phyloP scores from a whole-genome alignment of 53 echinoderm and acorn worm species.

The Crossaster papposus region DNA sequence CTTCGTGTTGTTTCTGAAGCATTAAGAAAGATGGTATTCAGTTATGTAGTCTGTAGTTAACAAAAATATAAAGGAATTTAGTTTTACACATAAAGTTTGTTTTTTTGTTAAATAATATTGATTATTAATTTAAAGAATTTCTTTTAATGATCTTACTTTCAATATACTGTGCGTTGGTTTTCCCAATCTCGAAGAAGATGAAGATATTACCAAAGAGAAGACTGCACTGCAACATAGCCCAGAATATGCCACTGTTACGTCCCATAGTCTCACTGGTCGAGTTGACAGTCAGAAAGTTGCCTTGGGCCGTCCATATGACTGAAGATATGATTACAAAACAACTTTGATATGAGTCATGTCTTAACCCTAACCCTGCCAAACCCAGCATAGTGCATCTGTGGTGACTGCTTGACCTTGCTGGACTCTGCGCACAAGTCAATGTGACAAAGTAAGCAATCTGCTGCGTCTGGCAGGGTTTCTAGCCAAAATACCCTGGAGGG shows the following conservation, averaged over 20 bases:
- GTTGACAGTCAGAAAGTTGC: constrained; percentile 91
- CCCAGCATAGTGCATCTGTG: too few species aligned
- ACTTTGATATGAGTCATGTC: neutral
- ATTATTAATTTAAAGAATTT: neutral
- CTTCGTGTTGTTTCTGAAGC: constrained; percentile 24
- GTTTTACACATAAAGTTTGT: too few species aligned
- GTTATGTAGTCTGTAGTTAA: too few species aligned
- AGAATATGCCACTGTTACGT: constrained; percentile 95
- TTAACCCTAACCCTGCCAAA: too few species aligned
- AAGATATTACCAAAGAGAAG: constrained; percentile 92
- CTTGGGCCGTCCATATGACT: constrained; percentile 98
- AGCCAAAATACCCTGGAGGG: too few species aligned
- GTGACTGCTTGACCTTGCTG: too few species aligned
- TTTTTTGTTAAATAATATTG: too few species aligned
- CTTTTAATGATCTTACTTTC: constrained; percentile 27
- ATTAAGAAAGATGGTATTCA: too few species aligned
- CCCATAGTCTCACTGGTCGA: constrained; percentile 84
- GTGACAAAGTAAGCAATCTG: too few species aligned
- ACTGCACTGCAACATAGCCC: constrained; percentile 98
- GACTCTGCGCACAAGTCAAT: too few species aligned
- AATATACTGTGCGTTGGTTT: constrained; percentile 43
- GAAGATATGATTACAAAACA: neutral
- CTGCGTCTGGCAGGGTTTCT: too few species aligned
- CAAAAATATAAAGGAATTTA: too few species aligned
- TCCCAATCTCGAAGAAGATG: constrained; percentile 70